phyloP scores from a whole-genome alignment of 2,797 vertebrate species.

The Onychomys torridus region DNA sequence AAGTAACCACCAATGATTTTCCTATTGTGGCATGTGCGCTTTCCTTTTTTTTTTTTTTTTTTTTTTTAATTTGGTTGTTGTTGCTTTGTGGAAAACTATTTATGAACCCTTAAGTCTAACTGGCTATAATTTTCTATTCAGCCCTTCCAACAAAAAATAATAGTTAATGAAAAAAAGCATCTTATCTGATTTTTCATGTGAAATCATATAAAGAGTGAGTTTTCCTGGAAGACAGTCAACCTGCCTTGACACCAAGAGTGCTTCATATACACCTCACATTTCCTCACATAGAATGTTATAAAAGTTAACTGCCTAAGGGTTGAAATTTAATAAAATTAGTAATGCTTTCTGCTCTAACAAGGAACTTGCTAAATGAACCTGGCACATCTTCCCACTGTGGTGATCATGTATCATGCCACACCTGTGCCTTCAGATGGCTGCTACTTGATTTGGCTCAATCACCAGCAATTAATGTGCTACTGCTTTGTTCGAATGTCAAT shows the following conservation, averaged over 20 bases:
- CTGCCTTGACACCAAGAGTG: fast-evolving
- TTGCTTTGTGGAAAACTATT: neutral
- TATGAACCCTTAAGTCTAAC: neutral
- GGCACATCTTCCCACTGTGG: neutral
- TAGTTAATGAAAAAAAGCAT: neutral
- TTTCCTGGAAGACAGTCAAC: neutral
- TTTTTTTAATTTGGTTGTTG: too few relatives aligned
- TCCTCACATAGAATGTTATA: too few relatives aligned
- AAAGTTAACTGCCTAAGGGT: too few relatives aligned
- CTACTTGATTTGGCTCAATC: neutral
- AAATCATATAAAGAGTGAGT: neutral
- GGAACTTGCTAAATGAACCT: neutral
- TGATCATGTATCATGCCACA: fast-evolving
- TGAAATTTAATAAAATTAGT: neutral
- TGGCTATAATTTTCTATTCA: neutral
- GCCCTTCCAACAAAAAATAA: neutral
- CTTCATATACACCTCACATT: neutral
- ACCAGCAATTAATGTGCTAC: neutral
- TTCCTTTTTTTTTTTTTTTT: neutral
- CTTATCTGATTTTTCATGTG: neutral
- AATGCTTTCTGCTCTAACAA: neutral
- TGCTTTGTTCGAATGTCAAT: neutral
- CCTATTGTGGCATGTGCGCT: neutral
- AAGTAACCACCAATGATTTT: neutral
- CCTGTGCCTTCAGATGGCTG: fast-evolving